These are phyloP conservation scores for Melanerpes aurifrons DNA, from an alignment of 2,113 vertebrate genomes.

Conservation along the genomic window DNA sequence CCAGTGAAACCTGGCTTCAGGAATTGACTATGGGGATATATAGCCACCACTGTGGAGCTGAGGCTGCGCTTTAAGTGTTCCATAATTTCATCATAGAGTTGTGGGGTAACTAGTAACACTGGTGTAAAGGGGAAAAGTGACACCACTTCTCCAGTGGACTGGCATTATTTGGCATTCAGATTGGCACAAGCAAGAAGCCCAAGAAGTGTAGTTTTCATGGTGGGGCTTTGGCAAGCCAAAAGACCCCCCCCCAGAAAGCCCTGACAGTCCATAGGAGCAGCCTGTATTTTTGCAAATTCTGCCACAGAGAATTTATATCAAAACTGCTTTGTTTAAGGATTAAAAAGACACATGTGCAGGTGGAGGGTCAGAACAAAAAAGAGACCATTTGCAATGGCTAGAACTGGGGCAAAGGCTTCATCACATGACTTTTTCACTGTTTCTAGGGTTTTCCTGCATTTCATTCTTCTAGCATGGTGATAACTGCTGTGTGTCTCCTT, in stretches of 20 bases:
- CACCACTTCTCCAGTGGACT: background rate
- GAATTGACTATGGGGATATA: constrained; percentile 66
- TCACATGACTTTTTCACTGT: constrained; percentile 68
- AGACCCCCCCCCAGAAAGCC: background rate
- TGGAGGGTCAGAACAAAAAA: background rate
- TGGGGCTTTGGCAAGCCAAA: background rate
- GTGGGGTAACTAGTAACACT: constrained; percentile 38
- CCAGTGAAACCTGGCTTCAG: constrained; percentile 61
- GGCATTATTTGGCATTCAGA: background rate
- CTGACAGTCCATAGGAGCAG: constrained; percentile 18
- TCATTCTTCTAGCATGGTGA: constrained; percentile 80
- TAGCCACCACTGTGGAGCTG: constrained; percentile 60
- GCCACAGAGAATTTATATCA: constrained; percentile 65
- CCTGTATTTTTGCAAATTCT: constrained; percentile 66
- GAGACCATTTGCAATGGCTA: background rate
- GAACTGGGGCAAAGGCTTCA: constrained; percentile 57
- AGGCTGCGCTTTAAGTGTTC: constrained; percentile 31
- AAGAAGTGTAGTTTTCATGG: background rate
- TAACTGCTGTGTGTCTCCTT: constrained; percentile 73
- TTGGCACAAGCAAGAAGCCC: background rate
- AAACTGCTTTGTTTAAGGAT: constrained; percentile 67
- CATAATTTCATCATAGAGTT: constrained; percentile 46
- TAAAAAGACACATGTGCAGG: background rate
- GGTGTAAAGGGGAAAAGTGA: constrained; percentile 11
- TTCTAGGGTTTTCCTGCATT: constrained; percentile 73